phyloP scores from a whole-genome alignment of 1,140 invertebrate species.

The fruit fly (Drosophila melanogaster) region DNA sequence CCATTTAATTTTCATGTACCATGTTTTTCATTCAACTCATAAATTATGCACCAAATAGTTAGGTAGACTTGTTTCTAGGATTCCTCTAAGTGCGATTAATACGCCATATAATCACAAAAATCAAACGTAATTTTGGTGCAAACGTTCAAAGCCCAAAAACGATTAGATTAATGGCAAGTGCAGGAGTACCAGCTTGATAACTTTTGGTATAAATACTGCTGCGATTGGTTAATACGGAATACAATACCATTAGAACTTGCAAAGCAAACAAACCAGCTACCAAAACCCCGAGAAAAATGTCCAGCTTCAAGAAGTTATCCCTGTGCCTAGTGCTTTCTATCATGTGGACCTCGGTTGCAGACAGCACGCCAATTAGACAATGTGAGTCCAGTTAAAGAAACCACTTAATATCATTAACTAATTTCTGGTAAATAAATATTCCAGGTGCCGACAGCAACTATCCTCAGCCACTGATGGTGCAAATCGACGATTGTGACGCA shows the following conservation, averaged over 20 bases:
- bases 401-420: background rate
- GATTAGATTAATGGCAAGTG: slow-evolving; percentile 65
- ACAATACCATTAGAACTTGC: slow-evolving; percentile 20
- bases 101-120: slow-evolving; percentile 23
- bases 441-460: slow-evolving; percentile 41
- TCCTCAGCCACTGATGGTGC: slow-evolving; percentile 62
- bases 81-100: slow-evolving; percentile 10
- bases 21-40: background rate
- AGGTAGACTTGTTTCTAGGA: background rate
- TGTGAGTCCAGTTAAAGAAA: slow-evolving; percentile 40
- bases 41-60: background rate
- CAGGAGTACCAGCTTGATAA: slow-evolving; percentile 19
- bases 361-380: slow-evolving; percentile 55
- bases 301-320: slow-evolving; percentile 20
- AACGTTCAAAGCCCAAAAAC: slow-evolving; percentile 3
- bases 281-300: slow-evolving; percentile 27
- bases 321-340: slow-evolving; percentile 39
- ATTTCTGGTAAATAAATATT: background rate
- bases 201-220: slow-evolving; percentile 28
- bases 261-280: slow-evolving; percentile 10
- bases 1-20: too few species aligned
- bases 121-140: slow-evolving; percentile 39
- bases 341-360: slow-evolving; percentile 20
- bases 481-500: slow-evolving; percentile 60
- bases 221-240: background rate